Base-by-base conservation (phyloP, 1,140 invertebrate genomes). In the Drosophila chauvacae region DNA sequence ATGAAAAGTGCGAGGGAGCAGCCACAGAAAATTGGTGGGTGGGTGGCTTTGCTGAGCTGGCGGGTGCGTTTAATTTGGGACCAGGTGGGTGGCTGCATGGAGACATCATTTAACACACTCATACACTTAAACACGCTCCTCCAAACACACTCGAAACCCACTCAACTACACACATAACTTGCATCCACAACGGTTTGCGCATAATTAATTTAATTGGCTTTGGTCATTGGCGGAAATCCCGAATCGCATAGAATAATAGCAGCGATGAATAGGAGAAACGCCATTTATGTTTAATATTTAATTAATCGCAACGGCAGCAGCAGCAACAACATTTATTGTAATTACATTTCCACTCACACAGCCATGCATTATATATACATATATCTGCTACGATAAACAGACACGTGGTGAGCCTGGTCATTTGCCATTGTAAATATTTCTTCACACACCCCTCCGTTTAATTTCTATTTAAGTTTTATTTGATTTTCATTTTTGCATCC, bases 141-240 rank as follows among this genome's bases (percentile, higher is more conserved):
- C 33, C 18, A 35, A 20, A 63, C 37, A 73, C 39, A 47, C 28
- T 64, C 39, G 39, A 58, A 35, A 51, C 28, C 65, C 23, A 53
- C 42, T 44, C 14, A 26, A 28, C 51, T 26, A 63, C 42, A 60
- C 26, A 78, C 63, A 63, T 37, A 64, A 41, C 44, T 57, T 56
- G 58, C 53, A 72, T 57, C 20, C 77, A 63, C 64, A 68, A 42
- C 45, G 59, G 63, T 55, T 75, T 69, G 55, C 62, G 72, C 72
- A 84, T 88, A 84, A 87, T 74, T 88, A 84, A 88, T 84, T 37
- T 80, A 83, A 88, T 87, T 87, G 85, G 85, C 69, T 84, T 72
- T 90, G 80, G 77, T 84, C 77, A 84, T 48, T 39, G 56, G 56
- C 42, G 50, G 73, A 50, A 66, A 55, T 55, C 45, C 68, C 33